phyloP scores from a whole-genome alignment of 1,140 invertebrate species.

The Atta cephalotes region DNA sequence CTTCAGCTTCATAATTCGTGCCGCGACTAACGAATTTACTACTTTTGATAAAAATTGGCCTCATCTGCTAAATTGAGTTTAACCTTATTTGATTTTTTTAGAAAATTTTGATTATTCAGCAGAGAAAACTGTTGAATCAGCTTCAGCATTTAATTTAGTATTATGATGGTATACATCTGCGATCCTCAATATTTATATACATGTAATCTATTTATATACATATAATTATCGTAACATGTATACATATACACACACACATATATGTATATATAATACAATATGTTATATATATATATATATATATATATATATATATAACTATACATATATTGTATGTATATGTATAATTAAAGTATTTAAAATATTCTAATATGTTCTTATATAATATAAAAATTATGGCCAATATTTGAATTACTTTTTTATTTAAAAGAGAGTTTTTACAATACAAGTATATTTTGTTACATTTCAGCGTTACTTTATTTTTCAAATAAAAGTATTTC shows the following conservation, averaged over 20 bases:
- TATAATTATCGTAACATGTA: too few relatives aligned
- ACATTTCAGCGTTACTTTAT: too few relatives aligned
- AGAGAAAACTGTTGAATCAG: not conserved
- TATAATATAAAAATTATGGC: slow-evolving; percentile 4
- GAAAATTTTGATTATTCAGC: not conserved
- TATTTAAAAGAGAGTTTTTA: too few relatives aligned
- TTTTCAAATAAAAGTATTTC: too few relatives aligned
- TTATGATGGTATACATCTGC: not conserved
- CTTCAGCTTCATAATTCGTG: slow-evolving; percentile 80
- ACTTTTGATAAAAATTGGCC: not conserved
- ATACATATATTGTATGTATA: too few relatives aligned
- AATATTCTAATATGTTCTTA: not conserved
- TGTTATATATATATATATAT: too few relatives aligned
- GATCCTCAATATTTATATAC: not conserved
- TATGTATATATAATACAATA: too few relatives aligned
- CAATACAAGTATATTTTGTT: too few relatives aligned
- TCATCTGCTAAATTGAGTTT: not conserved
- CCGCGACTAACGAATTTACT: slow-evolving; percentile 22
- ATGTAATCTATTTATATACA: too few relatives aligned
- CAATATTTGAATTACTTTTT: too few relatives aligned
- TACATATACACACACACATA: too few relatives aligned
- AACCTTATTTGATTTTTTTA: not conserved
- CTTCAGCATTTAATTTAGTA: not conserved
- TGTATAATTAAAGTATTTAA: not conserved
- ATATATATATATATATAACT: too few relatives aligned